Conservation (phyloP, 2,113 vertebrate genomes). For the Manacus vitellinus region DNA sequence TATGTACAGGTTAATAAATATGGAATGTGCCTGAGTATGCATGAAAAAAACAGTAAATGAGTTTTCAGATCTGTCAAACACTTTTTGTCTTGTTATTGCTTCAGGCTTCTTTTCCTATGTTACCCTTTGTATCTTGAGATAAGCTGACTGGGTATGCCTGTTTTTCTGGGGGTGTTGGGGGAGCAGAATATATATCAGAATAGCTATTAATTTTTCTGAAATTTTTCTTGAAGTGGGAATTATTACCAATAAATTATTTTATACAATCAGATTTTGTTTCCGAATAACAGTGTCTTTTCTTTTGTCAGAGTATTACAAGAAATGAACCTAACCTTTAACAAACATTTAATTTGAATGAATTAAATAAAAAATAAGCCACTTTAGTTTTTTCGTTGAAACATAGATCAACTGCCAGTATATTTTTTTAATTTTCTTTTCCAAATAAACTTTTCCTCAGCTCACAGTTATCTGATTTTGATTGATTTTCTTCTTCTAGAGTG, state of each 20-base stretch:
- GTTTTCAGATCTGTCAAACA: background rate
- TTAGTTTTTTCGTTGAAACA: background rate
- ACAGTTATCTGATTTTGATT: background rate
- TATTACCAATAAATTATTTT: background rate
- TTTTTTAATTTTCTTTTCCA: background rate
- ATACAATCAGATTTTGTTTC: background rate
- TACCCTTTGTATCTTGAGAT: background rate
- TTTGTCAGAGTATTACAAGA: background rate
- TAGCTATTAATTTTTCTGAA: background rate
- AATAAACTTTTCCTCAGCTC: background rate
- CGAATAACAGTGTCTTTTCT: background rate
- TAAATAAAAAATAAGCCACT: background rate
- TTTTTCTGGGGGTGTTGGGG: rapidly evolving
- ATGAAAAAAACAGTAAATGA: background rate
- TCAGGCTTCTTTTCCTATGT: background rate
- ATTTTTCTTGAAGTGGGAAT: background rate
- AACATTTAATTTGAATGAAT: background rate
- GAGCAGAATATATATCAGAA: background rate
- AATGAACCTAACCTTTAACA: background rate
- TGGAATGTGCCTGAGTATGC: background rate
- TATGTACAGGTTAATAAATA: background rate
- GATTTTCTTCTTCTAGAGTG: background rate
- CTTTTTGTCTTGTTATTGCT: background rate
- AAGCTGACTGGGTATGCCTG: background rate
- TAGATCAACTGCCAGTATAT: background rate